Evolutionary conservation across 2,797 vertebrate species (phyloP), one percentile per base, ranked within the genome.

Genomic region (Microhierax caerulescens): DNA sequence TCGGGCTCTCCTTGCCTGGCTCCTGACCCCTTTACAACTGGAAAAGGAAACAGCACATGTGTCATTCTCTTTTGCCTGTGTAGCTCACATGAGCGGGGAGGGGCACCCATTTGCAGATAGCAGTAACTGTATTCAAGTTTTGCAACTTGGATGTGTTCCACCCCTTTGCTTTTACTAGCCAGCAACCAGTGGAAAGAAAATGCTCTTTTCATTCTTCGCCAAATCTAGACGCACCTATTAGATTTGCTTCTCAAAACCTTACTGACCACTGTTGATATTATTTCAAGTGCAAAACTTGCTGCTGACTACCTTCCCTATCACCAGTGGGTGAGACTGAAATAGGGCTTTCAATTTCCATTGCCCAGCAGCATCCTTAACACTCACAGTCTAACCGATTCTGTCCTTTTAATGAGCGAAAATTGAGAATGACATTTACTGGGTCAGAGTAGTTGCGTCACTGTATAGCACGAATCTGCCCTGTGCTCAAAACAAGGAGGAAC

Each of bases 1-100:
- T 96, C 80, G 1, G 90, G 78, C 87, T 93, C 91, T 94, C 82
- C 89, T 96, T 94, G 91, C 73, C 90, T 97, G 94, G 93, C 94
- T 97, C 85, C 96, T 95, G 98, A 97, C 96, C 97, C 94, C 83
- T 97, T 72, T 92, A 85, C 70, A 97, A 96, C 82, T 95, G 97
- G 97, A 97, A 98, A 97, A 97, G 97, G 97, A 97, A 96, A 97
- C 92, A 92, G 97, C 96, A 97, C 97, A 97, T 97, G 96, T 98
- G 97, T 98, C 97, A 96, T 97, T 87, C 96, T 93, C 81, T 96
- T 97, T 94, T 85, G 69, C 96, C 97, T 97, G 93, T 97, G 93
- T 94, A 94, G 94, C 97, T 97, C 97, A 96, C 97, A 94, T 94
- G 94, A 97, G 94, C 89, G 93, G 98, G 98, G 98, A 98, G 98